Evolutionary conservation across 2,888 invertebrate genomes (phyloP).

Genomic region (Cheilosia vulpina): DNA sequence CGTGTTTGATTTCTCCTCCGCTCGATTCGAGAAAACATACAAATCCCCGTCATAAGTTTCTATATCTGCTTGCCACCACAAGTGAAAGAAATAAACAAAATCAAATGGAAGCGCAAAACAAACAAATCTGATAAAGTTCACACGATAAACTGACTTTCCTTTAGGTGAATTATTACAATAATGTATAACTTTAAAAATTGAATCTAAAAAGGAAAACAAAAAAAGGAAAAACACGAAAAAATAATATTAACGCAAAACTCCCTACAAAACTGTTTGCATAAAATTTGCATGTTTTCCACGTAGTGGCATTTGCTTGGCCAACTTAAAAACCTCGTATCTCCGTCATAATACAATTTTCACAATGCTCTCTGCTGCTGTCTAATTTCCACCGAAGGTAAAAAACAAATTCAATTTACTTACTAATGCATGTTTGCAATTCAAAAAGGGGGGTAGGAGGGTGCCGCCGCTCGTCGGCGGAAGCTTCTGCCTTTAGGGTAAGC

Average conservation of each 20-base stretch:
- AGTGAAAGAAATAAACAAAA: no score
- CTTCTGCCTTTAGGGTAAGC: background rate
- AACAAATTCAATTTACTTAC: conserved; percentile 70
- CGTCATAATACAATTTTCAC: conserved; percentile 15
- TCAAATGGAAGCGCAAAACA: no score
- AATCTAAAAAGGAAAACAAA: background rate
- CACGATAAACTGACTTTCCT: no score
- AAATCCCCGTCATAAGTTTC: no score
- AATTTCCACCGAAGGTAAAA: conserved; percentile 52
- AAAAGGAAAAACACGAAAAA: background rate
- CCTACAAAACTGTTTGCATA: conserved; percentile 44
- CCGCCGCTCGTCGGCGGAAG: background rate
- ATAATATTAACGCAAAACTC: conserved; percentile 10
- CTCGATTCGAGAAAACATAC: no score
- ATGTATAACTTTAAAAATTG: background rate
- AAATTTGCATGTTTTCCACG: conserved; percentile 59
- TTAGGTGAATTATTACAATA: no score
- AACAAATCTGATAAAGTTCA: no score
- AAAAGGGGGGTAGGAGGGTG: background rate
- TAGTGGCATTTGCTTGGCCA: conserved; percentile 45
- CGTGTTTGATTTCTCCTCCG: no score
- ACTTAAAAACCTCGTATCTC: conserved; percentile 17
- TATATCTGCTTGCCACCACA: no score
- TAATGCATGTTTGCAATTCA: conserved; percentile 67
- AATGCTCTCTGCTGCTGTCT: conserved; percentile 52